Percentiles rank a stretch among this genome's conserved stretches.
Evolutionary conservation across 2,797 vertebrate species (phyloP).

Genomic region (Phrynocephalus vlangalii): DNA sequence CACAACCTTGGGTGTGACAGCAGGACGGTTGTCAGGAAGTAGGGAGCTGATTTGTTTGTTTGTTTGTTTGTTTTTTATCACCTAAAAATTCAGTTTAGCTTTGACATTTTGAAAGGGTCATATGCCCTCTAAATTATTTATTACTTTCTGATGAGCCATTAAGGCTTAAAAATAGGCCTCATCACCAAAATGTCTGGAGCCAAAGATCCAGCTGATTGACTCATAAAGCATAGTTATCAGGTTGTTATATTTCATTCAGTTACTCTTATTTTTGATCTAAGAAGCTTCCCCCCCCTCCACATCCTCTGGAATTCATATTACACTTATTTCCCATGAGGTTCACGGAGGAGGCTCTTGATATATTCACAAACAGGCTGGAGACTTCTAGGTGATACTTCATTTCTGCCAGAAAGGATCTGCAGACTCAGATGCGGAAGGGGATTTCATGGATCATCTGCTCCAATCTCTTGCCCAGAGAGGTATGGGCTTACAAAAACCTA

Average conservation of each 20-base stretch:
- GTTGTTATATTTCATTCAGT: slow-evolving; percentile 4
- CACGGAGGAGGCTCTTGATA: background rate
- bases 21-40: slow-evolving; percentile 11
- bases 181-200: slow-evolving; percentile 3
- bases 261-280: slow-evolving; percentile 14
- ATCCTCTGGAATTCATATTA: background rate
- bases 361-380: background rate
- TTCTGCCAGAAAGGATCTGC: slow-evolving; percentile 17
- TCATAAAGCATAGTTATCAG: slow-evolving; percentile 5
- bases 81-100: slow-evolving; percentile 15
- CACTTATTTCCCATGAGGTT: slow-evolving; percentile 11
- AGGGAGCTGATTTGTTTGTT: background rate
- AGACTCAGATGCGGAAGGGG: background rate
- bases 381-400: background rate
- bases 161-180: slow-evolving; percentile 12
- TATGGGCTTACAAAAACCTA: background rate
- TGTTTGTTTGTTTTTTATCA: background rate
- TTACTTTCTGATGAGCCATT: slow-evolving; percentile 11
- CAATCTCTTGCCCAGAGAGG: background rate
- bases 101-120: background rate
- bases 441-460: background rate
- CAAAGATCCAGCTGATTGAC: background rate
- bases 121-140: background rate
- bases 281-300: background rate
- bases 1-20: background rate